Base-by-base conservation (phyloP, 2,113 vertebrate genomes). In the Atractosteus spatula region DNA sequence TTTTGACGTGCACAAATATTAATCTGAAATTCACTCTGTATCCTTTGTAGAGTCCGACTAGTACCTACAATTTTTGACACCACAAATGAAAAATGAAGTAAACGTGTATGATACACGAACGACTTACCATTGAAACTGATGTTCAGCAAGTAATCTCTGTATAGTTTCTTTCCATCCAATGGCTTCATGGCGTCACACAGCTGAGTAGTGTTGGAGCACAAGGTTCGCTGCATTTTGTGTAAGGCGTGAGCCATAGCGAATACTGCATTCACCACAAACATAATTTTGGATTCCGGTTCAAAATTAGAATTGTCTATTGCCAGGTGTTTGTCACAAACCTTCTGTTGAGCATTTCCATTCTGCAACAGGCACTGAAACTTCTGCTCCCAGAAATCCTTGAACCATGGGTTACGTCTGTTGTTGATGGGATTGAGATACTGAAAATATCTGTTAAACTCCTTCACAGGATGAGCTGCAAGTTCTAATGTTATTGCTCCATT, bases 211-310 rank as follows among this genome's bases (percentile, higher is more conserved):
- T 99, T 98, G 66, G 93, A 86, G 70, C 97, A 99, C 68, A 99
- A 84, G 17, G 92, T 92, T 64, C 94, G 90, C 77, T 99, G 97
- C 96, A 99, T 98, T 75, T 93, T 91, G 68, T 99, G 96, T 77
- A 99, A 89, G 11, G 97, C 95, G 0, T 94, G 91, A 12, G 97
- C 97, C 92, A 99, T 96, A 3, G 96, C 96, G 7, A 98, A 99
- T 41, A 99, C 97, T 0, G 97, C 97, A 0, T 99, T 99, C 69
- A 99, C 93, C 66, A 99, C 97, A 78, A 99, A 99, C 97, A 98
- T 99, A 84, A 99, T 98, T 86, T 99, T 99, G 71, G 97, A 98
- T 82, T 99, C 97, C 7, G 98, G 97, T 72, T 99, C 97, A 0
- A 98, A 99, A 80, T 93, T 95, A 64, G 84, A 93, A 65, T 93